Evolutionary conservation across 2,888 invertebrate genomes (phyloP).

Genomic region (Cantharis rufa): DNA sequence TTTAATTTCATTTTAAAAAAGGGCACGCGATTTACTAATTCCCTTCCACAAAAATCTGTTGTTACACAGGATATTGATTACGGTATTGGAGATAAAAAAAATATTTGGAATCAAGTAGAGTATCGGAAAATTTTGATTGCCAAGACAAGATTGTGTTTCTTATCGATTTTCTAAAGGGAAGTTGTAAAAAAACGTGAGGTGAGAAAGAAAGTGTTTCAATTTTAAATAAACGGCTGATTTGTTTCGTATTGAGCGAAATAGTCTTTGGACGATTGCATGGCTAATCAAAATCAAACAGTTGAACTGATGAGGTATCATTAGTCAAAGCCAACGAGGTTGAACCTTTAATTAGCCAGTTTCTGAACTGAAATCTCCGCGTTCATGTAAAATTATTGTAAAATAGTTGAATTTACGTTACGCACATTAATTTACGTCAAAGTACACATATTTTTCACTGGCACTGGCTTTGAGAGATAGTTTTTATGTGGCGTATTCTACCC

Average conservation of each 20-base stretch:
- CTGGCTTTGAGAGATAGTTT: constrained; percentile 57
- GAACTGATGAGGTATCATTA: constrained; percentile 47
- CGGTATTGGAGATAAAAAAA: constrained; percentile 11
- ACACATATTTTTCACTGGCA: constrained; percentile 57
- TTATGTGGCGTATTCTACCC: constrained; percentile 52
- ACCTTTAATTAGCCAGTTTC: constrained; percentile 47
- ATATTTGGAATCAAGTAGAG: not conserved
- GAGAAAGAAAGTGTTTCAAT: not conserved
- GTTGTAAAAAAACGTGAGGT: not conserved
- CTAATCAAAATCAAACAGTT: constrained; percentile 51
- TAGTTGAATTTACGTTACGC: constrained; percentile 58
- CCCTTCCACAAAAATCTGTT: constrained; percentile 26
- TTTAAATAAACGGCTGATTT: not conserved
- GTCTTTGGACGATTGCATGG: constrained; percentile 37
- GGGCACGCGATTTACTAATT: constrained; percentile 13
- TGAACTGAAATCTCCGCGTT: constrained; percentile 48
- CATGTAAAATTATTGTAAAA: constrained; percentile 55
- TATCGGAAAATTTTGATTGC: too few species aligned
- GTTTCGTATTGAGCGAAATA: constrained; percentile 1
- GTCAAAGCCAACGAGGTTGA: constrained; percentile 35
- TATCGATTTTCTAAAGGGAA: not conserved
- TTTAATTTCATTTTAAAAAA: constrained; percentile 26
- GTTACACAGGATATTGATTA: constrained; percentile 22
- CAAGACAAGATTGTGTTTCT: not conserved
- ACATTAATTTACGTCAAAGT: constrained; percentile 59